Evolutionary conservation across 2,888 invertebrate species (phyloP).

Genomic region (Heliconius aoede): DNA sequence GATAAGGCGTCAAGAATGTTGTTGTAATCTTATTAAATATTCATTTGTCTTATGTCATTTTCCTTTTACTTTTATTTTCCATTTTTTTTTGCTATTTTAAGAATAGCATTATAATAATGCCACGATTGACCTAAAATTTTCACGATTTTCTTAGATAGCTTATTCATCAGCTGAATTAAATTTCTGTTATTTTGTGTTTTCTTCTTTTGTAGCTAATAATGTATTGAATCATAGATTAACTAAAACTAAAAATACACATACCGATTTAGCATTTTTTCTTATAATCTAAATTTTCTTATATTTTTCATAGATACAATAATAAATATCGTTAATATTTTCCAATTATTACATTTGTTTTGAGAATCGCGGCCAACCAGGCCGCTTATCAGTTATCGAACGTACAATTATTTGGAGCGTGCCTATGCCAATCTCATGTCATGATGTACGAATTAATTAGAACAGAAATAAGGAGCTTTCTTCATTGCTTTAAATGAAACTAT

Average conservation of each 20-base stretch:
- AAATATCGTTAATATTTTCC: background rate
- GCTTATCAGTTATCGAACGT: conserved; percentile 13
- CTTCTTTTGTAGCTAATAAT: background rate
- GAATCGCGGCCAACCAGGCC: background rate
- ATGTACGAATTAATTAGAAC: background rate
- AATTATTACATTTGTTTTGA: background rate
- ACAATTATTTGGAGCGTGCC: conserved; percentile 22
- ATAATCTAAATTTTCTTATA: background rate
- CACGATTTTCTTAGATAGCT: too few relatives aligned
- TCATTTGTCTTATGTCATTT: background rate
- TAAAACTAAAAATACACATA: background rate
- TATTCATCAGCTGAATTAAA: too few relatives aligned
- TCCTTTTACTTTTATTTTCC: background rate
- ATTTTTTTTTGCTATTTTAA: background rate
- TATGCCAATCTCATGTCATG: conserved; percentile 19
- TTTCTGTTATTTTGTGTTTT: background rate
- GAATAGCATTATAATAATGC: too few relatives aligned
- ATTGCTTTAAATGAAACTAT: conserved; percentile 12
- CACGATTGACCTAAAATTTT: too few relatives aligned
- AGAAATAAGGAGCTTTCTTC: background rate
- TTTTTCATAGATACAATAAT: background rate
- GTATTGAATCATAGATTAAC: background rate
- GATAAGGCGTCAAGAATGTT: conserved; percentile 18
- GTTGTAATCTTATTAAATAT: conserved; percentile 9
- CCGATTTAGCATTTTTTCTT: background rate